phyloP scores from a whole-genome alignment of 2,888 invertebrate genomes.

The Capitulum mitella region DNA sequence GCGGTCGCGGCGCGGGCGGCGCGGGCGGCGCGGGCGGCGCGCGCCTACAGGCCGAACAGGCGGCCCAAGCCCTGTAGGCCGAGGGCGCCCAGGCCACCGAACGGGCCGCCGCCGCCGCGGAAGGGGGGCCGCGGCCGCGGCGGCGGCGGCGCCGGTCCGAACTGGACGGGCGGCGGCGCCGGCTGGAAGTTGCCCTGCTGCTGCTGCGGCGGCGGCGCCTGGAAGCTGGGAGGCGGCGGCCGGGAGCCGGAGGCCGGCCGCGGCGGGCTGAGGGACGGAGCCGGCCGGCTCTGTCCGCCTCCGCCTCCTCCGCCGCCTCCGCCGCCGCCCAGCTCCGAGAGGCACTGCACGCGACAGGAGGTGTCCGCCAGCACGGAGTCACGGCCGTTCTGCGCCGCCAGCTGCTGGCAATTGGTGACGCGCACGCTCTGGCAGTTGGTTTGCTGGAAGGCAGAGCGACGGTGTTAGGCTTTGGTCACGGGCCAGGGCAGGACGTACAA shows the following conservation, averaged over 20 bases:
- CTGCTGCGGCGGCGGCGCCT: not conserved
- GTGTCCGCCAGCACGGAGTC: constrained; percentile 5
- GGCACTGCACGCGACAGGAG: constrained; percentile 20
- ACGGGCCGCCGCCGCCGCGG: not conserved
- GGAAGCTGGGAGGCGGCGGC: not conserved
- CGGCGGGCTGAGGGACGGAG: not conserved
- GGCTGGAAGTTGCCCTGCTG: not conserved
- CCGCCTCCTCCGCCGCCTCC: not conserved
- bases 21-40: not conserved
- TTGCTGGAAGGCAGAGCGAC: too few relatives aligned
- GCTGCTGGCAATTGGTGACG: constrained; percentile 5
- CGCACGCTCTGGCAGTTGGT: constrained; percentile 22
- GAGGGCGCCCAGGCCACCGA: not conserved
- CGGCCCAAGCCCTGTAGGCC: not conserved
- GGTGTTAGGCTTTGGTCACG: too few relatives aligned
- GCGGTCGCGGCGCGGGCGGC: too few relatives aligned
- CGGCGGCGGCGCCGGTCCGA: not conserved
- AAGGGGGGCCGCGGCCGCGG: not conserved
- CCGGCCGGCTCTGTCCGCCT: not conserved
- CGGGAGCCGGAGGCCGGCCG: not conserved
- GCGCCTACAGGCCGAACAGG: not conserved
- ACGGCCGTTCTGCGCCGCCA: not conserved
- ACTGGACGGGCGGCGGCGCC: not conserved
- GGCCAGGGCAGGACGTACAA: too few relatives aligned
- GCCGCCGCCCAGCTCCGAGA: constrained; percentile 20